Evolutionary conservation across 2,797 vertebrate species (phyloP).

Genomic region (Apogon hyalosoma): DNA sequence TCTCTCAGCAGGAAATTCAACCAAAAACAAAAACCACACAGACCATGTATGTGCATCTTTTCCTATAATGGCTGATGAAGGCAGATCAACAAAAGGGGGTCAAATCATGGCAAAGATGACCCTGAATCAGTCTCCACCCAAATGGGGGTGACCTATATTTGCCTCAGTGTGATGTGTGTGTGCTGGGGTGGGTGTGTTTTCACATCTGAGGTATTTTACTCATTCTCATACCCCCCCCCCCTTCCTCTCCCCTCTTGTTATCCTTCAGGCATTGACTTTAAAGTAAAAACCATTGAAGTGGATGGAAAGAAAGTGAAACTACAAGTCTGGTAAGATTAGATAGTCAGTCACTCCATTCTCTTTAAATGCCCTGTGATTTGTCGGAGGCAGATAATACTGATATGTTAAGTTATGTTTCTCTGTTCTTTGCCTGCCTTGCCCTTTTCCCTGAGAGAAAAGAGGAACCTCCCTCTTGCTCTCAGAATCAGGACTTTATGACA

Average conservation of each 20-base stretch:
- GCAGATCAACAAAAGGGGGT: slow-evolving; percentile 15
- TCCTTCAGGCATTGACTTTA: slow-evolving; percentile 92
- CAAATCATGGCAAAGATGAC: slow-evolving; percentile 26
- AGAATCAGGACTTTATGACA: slow-evolving; percentile 46
- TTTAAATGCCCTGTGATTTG: slow-evolving; percentile 7
- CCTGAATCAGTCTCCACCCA: slow-evolving; percentile 36
- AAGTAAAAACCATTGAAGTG: slow-evolving; percentile 94
- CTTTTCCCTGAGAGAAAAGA: slow-evolving; percentile 44
- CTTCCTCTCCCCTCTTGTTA: slow-evolving; percentile 1
- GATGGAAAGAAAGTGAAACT: slow-evolving; percentile 96
- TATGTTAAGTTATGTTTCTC: neutral
- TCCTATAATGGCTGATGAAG: neutral
- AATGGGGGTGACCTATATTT: slow-evolving; percentile 61
- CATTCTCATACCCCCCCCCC: slow-evolving; percentile 27
- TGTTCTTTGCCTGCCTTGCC: neutral
- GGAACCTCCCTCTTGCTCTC: slow-evolving; percentile 50
- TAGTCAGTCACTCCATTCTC: neutral
- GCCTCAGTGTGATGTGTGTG: slow-evolving; percentile 31
- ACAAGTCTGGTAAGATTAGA: slow-evolving; percentile 90
- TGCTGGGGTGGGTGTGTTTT: slow-evolving; percentile 28
- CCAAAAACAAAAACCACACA: slow-evolving; percentile 20
- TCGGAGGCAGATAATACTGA: slow-evolving; percentile 5
- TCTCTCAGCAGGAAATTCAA: slow-evolving; percentile 32
- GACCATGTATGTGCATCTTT: slow-evolving; percentile 15
- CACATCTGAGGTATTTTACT: slow-evolving; percentile 49